Evolutionary conservation across 2,797 vertebrate species (phyloP).

Genomic region (Pipistrellus pygmaeus): DNA sequence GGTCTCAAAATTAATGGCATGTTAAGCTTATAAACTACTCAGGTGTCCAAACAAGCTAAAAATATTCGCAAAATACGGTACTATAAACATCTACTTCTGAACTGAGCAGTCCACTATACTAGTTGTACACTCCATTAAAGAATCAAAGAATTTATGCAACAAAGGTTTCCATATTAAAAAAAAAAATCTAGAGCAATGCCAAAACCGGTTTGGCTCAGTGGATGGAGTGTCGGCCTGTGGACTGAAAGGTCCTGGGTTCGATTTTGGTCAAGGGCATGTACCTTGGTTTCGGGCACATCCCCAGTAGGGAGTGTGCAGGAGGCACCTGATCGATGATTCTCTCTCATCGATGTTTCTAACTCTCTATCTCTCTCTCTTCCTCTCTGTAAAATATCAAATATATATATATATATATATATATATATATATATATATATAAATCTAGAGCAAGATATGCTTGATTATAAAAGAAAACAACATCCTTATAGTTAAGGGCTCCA

Average conservation of each 20-base stretch:
- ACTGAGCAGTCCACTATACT: constrained; percentile 1
- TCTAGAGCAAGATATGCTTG: not conserved
- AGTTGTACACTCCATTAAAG: constrained; percentile 19
- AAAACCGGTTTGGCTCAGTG: no score
- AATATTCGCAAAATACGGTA: constrained; percentile 12
- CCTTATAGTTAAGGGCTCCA: constrained; percentile 11
- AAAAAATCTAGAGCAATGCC: constrained; percentile 35
- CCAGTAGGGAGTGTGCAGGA: no score
- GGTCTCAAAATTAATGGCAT: constrained; percentile 2
- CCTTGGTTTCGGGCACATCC: no score
- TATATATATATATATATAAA: not conserved
- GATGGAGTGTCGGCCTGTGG: no score
- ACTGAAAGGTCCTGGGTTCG: no score
- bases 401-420: no score
- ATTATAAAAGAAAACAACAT: constrained; percentile 52
- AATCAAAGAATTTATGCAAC: constrained; percentile 19
- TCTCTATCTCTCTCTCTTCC: no score
- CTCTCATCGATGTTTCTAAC: no score
- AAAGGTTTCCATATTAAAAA: constrained; percentile 47
- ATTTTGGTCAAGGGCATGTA: no score
- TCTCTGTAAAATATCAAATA: no score
- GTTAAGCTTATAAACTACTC: constrained; percentile 18
- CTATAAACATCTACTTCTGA: constrained; percentile 40
- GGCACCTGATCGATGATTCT: no score
- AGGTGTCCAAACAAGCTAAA: not conserved